phyloP scores from a whole-genome alignment of 2,113 vertebrate species.

The Tichodroma muraria region DNA sequence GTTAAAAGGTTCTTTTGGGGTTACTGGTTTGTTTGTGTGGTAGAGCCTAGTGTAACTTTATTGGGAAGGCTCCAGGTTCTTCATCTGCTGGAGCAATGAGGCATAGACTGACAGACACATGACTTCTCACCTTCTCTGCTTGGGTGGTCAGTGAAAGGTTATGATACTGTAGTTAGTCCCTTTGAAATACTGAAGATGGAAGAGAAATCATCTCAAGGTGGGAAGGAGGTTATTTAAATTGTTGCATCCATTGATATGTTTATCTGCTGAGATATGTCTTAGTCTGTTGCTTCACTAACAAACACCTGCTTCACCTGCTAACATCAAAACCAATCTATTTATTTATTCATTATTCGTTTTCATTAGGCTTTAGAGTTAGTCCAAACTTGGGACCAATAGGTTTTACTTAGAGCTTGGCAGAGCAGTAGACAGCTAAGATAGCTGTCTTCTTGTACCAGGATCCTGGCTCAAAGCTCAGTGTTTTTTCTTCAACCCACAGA shows the following conservation, averaged over 20 bases:
- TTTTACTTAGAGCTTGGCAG: not conserved
- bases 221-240: not conserved
- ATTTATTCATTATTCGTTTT: not conserved
- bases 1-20: not conserved
- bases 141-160: not conserved
- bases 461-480: not conserved
- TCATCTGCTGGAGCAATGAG: not conserved
- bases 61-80: not conserved
- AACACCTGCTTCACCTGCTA: no score
- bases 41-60: not conserved
- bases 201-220: not conserved
- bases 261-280: not conserved
- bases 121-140: not conserved
- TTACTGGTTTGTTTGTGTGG: not conserved
- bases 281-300: not conserved
- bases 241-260: not conserved
- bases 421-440: not conserved
- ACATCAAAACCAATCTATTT: not conserved
- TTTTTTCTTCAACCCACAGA: not conserved
- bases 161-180: not conserved
- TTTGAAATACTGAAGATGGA: not conserved
- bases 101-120: not conserved
- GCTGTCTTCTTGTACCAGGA: not conserved
- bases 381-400: not conserved
- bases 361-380: not conserved